phyloP scores from a whole-genome alignment of 2,113 vertebrate species.

The Circaetus gallicus region DNA sequence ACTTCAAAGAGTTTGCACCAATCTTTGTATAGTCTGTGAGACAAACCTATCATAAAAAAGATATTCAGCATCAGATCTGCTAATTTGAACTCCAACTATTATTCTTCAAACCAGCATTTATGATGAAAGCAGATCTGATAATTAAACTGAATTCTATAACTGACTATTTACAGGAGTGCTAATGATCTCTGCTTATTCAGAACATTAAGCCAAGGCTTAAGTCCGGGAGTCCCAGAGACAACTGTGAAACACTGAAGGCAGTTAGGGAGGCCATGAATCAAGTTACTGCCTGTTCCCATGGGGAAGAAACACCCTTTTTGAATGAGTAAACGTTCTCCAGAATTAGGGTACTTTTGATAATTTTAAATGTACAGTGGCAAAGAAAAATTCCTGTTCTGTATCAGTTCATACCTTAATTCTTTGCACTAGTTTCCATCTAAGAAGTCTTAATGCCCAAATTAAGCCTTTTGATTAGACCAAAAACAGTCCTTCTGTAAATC shows the following conservation, averaged over 20 bases:
- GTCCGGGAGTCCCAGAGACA: background rate
- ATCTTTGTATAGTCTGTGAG: background rate
- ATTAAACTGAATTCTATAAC: background rate
- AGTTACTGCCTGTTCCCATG: background rate
- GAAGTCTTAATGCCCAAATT: background rate
- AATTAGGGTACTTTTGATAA: background rate
- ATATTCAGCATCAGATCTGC: background rate
- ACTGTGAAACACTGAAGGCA: background rate
- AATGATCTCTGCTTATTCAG: background rate
- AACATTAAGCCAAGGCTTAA: background rate
- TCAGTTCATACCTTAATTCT: background rate
- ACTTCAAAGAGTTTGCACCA: background rate
- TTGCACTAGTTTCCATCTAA: background rate
- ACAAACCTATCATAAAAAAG: background rate
- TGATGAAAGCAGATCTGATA: background rate
- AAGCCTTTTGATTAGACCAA: background rate
- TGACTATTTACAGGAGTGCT: background rate
- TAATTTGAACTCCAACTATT: background rate
- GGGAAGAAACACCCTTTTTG: background rate
- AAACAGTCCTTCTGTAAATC: background rate
- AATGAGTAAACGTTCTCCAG: background rate
- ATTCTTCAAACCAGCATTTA: background rate
- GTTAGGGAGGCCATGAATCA: background rate
- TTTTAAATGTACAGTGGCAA: background rate
- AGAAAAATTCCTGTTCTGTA: background rate